These are phyloP conservation scores for Cerastis rubricosa DNA, from an alignment of 2,888 invertebrate species.

Conservation along the genomic window DNA sequence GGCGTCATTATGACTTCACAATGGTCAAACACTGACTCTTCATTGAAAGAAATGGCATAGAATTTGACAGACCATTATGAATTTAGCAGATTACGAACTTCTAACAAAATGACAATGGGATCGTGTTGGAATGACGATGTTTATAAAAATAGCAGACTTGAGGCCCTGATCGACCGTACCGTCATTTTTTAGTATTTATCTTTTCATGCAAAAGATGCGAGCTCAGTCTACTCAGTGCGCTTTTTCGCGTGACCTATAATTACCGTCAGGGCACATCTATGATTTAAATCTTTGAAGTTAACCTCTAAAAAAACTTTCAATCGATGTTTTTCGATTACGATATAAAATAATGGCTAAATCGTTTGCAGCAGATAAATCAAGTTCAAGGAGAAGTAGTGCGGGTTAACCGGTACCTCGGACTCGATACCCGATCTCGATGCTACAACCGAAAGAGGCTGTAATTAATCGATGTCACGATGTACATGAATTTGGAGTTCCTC, in stretches of 20 bases:
- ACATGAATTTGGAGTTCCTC: conserved; percentile 50
- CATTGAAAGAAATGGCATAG: too few relatives aligned
- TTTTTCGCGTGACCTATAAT: neutral
- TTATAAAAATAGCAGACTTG: too few relatives aligned
- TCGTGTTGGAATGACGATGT: too few relatives aligned
- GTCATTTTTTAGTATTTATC: too few relatives aligned
- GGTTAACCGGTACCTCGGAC: conserved; percentile 67
- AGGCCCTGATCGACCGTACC: too few relatives aligned
- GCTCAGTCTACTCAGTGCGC: neutral
- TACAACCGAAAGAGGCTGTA: conserved; percentile 62
- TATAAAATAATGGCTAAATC: conserved; percentile 67
- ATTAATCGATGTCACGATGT: conserved; percentile 78
- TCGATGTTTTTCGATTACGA: conserved; percentile 68
- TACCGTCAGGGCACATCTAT: neutral
- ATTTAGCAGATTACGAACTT: too few relatives aligned
- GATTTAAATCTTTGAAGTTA: neutral
- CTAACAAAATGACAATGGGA: too few relatives aligned
- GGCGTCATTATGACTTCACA: too few relatives aligned
- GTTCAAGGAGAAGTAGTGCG: conserved; percentile 67
- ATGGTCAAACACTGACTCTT: too few relatives aligned
- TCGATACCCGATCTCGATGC: conserved; percentile 53
- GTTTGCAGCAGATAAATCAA: conserved; percentile 75
- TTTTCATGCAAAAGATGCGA: too few relatives aligned
- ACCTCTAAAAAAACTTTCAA: conserved; percentile 52
- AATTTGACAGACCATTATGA: too few relatives aligned